Evolutionary conservation across 2,888 invertebrate species (phyloP).

Genomic region (Scaeva pyrastri): DNA sequence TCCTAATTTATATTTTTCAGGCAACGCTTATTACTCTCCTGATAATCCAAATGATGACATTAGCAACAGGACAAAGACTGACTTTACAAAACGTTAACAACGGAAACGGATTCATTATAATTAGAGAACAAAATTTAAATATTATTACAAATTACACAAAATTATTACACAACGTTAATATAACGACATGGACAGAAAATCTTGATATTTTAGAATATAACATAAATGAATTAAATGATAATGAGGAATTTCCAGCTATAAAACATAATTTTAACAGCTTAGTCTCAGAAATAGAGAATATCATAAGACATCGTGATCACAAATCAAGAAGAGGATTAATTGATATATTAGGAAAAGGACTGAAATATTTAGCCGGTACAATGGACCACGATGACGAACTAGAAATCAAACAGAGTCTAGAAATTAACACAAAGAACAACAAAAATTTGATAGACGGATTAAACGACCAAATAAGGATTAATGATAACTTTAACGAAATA

Average conservation of each 20-base stretch:
- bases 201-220: too few relatives aligned
- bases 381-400: conserved; percentile 30
- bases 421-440: conserved; percentile 20
- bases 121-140: background rate
- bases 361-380: conserved; percentile 24
- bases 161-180: too few relatives aligned
- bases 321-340: background rate
- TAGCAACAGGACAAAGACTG: background rate
- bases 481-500: conserved; percentile 1
- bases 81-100: background rate
- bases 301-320: background rate
- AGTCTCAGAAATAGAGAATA: too few relatives aligned
- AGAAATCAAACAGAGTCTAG: conserved; percentile 16
- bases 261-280: too few relatives aligned
- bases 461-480: background rate
- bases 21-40: background rate
- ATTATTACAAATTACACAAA: too few relatives aligned
- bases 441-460: conserved; percentile 16
- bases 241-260: too few relatives aligned
- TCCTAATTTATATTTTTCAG: background rate
- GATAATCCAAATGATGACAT: background rate
- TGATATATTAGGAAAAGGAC: conserved; percentile 13
- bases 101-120: background rate
- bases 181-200: too few relatives aligned
- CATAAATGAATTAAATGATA: too few relatives aligned